A percentile compares a stretch with the other conserved stretches of the same genome.
phyloP scores from a whole-genome alignment of 2,113 vertebrate species.

The Syrmaticus mikado region DNA sequence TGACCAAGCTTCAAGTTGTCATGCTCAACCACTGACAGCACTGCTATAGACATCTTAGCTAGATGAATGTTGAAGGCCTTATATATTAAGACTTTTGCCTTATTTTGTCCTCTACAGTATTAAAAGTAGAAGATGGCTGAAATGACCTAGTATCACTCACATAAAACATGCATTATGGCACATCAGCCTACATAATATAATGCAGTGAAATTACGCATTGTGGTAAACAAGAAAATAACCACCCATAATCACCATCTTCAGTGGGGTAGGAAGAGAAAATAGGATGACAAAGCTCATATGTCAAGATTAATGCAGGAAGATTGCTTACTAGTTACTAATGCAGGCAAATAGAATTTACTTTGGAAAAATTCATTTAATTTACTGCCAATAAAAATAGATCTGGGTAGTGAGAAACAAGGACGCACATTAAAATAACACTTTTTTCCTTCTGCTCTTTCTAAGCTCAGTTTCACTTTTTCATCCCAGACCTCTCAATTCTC shows the following conservation, averaged over 20 bases:
- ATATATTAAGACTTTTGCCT: not conserved
- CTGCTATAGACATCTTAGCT: not conserved
- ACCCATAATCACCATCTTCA: not conserved
- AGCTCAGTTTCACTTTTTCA: not conserved
- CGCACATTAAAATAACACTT: not conserved
- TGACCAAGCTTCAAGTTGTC: not conserved
- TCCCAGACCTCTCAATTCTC: not conserved
- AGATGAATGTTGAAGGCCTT: accelerated
- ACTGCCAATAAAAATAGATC: not conserved
- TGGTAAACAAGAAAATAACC: not conserved
- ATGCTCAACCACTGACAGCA: accelerated
- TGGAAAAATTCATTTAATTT: not conserved
- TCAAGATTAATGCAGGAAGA: not conserved
- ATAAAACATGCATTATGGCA: not conserved
- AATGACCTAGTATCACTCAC: not conserved
- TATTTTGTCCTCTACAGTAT: not conserved
- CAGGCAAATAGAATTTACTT: not conserved
- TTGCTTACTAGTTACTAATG: not conserved
- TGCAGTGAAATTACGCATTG: not conserved
- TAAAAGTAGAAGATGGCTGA: not conserved
- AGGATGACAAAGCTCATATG: not conserved
- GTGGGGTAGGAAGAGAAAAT: not conserved
- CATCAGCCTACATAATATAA: not conserved
- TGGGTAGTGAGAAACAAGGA: not conserved
- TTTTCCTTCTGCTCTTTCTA: not conserved